phyloP scores from a whole-genome alignment of 2,113 vertebrate genomes.

The Lota lota region DNA sequence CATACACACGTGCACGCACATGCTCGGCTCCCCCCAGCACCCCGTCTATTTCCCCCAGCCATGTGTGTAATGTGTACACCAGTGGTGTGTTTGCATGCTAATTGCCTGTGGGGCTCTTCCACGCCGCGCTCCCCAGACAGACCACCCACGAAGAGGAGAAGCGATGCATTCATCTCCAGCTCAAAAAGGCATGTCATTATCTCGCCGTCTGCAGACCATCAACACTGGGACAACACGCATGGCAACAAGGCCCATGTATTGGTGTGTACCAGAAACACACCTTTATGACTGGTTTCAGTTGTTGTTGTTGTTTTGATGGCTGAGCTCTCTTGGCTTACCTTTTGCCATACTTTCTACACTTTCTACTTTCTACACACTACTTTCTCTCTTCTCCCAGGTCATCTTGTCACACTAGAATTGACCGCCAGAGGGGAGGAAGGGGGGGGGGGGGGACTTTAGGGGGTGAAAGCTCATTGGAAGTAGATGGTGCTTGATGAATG shows the following conservation, averaged over 20 bases:
- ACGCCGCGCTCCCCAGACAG: conserved; percentile 29
- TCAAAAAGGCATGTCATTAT: conserved; percentile 69
- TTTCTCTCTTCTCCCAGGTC: conserved; percentile 2
- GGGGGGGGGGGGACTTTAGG: conserved; percentile 30
- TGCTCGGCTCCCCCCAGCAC: conserved; percentile 1
- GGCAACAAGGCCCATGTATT: too few species aligned
- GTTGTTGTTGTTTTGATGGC: too few species aligned
- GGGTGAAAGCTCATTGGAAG: conserved; percentile 47
- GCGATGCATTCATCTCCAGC: conserved; percentile 51
- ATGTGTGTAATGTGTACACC: conserved; percentile 27
- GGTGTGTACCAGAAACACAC: too few species aligned
- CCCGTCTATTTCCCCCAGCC: conserved; percentile 43
- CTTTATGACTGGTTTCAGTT: too few species aligned
- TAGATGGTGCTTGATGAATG: conserved; percentile 56
- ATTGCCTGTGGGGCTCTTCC: conserved; percentile 58
- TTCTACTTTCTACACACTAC: too few species aligned
- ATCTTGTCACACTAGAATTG: conserved; percentile 36
- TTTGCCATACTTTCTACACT: too few species aligned
- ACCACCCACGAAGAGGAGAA: conserved; percentile 67
- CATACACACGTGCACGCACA: conserved; percentile 1
- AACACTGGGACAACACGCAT: too few species aligned
- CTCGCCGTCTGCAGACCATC: conserved; percentile 33
- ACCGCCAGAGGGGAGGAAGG: conserved; percentile 37
- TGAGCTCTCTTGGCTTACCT: too few species aligned
- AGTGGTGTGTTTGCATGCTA: conserved; percentile 50